Percentiles rank a stretch among this genome's conserved stretches.
Conservation (phyloP, 2,888 invertebrate species). For the Bombylius major region DNA sequence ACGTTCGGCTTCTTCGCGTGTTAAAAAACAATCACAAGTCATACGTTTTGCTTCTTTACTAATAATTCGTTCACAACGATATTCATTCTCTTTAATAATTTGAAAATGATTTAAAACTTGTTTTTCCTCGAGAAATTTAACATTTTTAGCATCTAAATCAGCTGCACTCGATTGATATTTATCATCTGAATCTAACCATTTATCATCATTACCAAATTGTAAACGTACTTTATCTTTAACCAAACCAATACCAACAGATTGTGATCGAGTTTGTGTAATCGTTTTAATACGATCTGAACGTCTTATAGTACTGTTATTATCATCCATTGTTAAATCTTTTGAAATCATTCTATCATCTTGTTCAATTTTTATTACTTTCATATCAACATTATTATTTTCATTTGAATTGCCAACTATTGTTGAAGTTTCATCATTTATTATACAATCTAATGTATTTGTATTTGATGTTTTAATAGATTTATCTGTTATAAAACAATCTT, state of each 20-base stretch:
- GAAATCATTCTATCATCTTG: slow-evolving; percentile 1
- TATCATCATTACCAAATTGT: slow-evolving; percentile 27
- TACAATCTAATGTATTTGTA: not conserved
- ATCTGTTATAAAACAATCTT: too few species aligned
- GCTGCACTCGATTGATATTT: slow-evolving; percentile 16
- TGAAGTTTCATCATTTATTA: not conserved
- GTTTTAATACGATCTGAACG: slow-evolving; percentile 65
- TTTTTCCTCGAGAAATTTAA: slow-evolving; percentile 30
- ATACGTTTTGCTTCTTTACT: slow-evolving; percentile 87
- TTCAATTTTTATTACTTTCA: not conserved
- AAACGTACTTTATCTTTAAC: slow-evolving; percentile 42
- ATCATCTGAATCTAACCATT: slow-evolving; percentile 22
- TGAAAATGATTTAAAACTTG: slow-evolving; percentile 58
- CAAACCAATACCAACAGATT: slow-evolving; percentile 51
- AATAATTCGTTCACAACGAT: slow-evolving; percentile 68
- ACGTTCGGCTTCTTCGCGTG: slow-evolving; percentile 71
- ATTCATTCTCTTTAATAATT: slow-evolving; percentile 73
- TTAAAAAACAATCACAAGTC: slow-evolving; percentile 90
- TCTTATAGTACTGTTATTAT: slow-evolving; percentile 40
- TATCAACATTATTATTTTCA: not conserved
- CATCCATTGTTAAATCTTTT: not conserved
- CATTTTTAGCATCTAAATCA: slow-evolving; percentile 29
- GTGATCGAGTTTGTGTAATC: slow-evolving; percentile 54
- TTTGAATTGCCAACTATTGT: not conserved
- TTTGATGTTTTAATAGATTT: not conserved